Percentiles rank a stretch among this genome's conserved stretches.
Evolutionary conservation across 2,797 vertebrate species (phyloP).

Genomic region (Pelochelys cantorii): DNA sequence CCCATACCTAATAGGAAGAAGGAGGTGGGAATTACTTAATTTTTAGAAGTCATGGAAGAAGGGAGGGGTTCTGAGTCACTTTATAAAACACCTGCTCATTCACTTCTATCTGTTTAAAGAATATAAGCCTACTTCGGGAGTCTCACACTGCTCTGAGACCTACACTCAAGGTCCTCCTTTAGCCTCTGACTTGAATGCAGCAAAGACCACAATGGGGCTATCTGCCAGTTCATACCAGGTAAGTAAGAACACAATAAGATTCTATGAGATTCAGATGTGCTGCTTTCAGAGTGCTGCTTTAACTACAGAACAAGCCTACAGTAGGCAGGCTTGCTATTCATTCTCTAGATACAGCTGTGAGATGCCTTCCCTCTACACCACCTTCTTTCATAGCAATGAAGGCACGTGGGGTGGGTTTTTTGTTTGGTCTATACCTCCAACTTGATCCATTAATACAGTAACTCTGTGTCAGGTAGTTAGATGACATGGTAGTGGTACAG

Average conservation of each 20-base stretch:
- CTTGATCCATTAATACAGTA: background rate
- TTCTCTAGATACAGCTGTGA: background rate
- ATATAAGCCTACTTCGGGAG: background rate
- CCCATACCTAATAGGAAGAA: background rate
- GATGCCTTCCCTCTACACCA: background rate
- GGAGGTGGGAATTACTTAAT: slow-evolving; percentile 58
- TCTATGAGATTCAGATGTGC: background rate
- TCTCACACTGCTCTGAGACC: background rate
- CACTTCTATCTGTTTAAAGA: slow-evolving; percentile 48
- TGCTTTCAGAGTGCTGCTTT: background rate
- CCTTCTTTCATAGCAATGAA: background rate
- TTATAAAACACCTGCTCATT: slow-evolving; percentile 64
- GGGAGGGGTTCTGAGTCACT: slow-evolving; percentile 78
- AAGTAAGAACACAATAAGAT: background rate
- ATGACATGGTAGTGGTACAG: background rate
- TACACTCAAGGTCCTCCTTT: accelerated
- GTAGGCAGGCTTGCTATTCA: background rate
- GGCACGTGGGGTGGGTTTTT: background rate
- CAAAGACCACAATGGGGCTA: slow-evolving; percentile 46
- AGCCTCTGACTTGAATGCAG: accelerated
- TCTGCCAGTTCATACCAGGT: slow-evolving; percentile 72
- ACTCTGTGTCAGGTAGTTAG: background rate
- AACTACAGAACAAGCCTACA: accelerated
- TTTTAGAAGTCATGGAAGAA: slow-evolving; percentile 5
- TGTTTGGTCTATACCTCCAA: background rate